Evolutionary conservation across 1,140 invertebrate genomes (phyloP).

Genomic region (Phymorhynchus buccinoides): DNA sequence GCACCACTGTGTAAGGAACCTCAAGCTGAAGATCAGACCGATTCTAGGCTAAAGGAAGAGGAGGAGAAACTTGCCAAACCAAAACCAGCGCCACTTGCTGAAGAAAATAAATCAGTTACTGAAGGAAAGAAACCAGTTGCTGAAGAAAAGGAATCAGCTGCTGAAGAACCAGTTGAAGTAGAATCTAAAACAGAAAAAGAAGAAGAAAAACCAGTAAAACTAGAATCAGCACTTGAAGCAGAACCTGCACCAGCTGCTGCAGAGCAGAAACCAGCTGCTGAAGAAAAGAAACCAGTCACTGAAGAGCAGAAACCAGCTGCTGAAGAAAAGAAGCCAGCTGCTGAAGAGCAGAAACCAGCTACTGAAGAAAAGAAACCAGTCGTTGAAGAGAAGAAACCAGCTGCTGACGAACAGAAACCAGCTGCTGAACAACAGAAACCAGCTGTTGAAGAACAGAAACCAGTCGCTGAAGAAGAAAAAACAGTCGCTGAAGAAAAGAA

Average conservation of each 20-base stretch:
- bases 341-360: slow-evolving; percentile 6
- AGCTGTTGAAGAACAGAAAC: slow-evolving; percentile 25
- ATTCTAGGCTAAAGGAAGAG: background rate
- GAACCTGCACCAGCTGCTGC: background rate
- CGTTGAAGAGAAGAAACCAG: slow-evolving; percentile 72
- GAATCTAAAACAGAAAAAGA: too few species aligned
- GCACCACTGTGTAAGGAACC: slow-evolving; percentile 78
- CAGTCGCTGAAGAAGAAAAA: slow-evolving; percentile 17
- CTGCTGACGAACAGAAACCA: slow-evolving; percentile 18
- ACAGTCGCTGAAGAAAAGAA: slow-evolving; percentile 79
- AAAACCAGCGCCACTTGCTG: slow-evolving; percentile 76
- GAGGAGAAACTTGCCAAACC: background rate
- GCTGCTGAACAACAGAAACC: slow-evolving; percentile 6
- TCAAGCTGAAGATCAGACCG: slow-evolving; percentile 55
- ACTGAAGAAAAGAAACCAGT: slow-evolving; percentile 29
- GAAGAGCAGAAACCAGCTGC: slow-evolving; percentile 26
- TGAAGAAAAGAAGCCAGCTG: slow-evolving; percentile 28
- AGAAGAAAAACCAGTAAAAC: too few species aligned
- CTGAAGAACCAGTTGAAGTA: too few species aligned
- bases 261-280: slow-evolving; percentile 76
- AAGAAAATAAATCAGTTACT: background rate
- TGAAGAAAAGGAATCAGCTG: slow-evolving; percentile 3
- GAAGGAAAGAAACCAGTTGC: slow-evolving; percentile 5
- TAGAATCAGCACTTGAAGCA: too few species aligned
- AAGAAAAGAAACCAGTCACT: slow-evolving; percentile 70